Conservation (phyloP, 2,113 vertebrate genomes). For the Callionymus lyra region DNA sequence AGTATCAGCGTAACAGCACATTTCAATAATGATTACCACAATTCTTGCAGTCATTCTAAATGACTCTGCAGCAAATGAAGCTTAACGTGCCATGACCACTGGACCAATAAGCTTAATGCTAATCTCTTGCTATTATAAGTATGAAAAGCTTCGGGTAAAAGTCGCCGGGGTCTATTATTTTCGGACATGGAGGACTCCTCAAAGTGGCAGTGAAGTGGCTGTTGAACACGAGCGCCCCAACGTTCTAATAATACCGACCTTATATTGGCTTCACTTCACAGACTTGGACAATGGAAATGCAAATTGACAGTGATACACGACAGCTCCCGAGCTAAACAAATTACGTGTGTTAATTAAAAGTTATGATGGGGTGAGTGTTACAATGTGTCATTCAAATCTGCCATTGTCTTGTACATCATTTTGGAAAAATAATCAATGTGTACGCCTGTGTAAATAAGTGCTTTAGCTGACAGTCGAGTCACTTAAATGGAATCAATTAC, state of each 20-base stretch:
- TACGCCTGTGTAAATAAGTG: no score
- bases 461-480: no score
- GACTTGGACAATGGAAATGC: neutral
- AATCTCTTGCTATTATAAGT: constrained; percentile 35
- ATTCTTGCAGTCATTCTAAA: constrained; percentile 33
- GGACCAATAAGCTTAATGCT: constrained; percentile 35
- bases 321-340: no score
- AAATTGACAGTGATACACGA: no score
- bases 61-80: constrained; percentile 39
- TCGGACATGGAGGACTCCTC: constrained; percentile 13
- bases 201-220: constrained; percentile 3
- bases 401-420: no score
- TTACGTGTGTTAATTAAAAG: no score
- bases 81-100: constrained; percentile 28
- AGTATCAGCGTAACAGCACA: constrained; percentile 20
- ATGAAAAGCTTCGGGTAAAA: constrained; percentile 31
- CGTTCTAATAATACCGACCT: neutral
- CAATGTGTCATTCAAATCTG: no score
- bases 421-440: no score
- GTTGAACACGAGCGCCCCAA: constrained; percentile 1
- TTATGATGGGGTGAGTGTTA: no score
- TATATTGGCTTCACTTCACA: neutral
- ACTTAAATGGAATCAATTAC: no score
- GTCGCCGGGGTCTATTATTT: constrained; percentile 22
- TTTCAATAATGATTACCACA: constrained; percentile 34